Evolutionary conservation across 2,113 vertebrate genomes (phyloP), one percentile per base, ranked within the genome.

Genomic region (Axis porcinus): DNA sequence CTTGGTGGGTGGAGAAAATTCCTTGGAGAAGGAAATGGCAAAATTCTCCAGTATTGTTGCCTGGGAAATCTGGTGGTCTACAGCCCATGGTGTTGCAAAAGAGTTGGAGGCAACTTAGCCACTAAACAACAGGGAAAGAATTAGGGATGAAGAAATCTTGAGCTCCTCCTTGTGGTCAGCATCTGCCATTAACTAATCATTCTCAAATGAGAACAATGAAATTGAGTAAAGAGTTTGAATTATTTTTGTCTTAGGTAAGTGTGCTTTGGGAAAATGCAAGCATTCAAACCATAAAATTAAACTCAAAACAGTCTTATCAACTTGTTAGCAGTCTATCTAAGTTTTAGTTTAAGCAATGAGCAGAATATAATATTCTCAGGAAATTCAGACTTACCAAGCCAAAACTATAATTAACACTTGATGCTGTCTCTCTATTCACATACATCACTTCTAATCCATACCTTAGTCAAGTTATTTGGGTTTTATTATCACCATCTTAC

Each of bases 111-210:
- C 6, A 0, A 15, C 40, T 76, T 76, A 43, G 40, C 70, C 40
- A 27, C 23, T 76, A 43, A 43, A 76, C 60, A 62, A 62, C 10
- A 13, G 9, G 58, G 19, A n/a, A 89, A 54, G 8, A 54, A 19
- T 23, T 27, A 45, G 43, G 2, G 9, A 79, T 78, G 62, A 81
- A 79, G 89, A 52, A 70, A 62, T 67, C 62, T 83, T 55, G 92
- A 78, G 76, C 96, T 91, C 94, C 95, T 25, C 95, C 93, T 89
- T 64, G 91, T 97, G 97, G 86, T 55, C 27, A 19, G 12, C 3
- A 33, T 47, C 57, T 95, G 62, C 23, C 62, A 82, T 84, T 93
- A 78, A 57, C 12, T 14, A 76, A 36, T 70, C 33, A 60, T 60
- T 25, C 64, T 93, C 28, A 78, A 74, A 16, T 1, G 64, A 82